Base-by-base conservation (phyloP, 2,888 invertebrate genomes). In the Hemaris fuciformis region DNA sequence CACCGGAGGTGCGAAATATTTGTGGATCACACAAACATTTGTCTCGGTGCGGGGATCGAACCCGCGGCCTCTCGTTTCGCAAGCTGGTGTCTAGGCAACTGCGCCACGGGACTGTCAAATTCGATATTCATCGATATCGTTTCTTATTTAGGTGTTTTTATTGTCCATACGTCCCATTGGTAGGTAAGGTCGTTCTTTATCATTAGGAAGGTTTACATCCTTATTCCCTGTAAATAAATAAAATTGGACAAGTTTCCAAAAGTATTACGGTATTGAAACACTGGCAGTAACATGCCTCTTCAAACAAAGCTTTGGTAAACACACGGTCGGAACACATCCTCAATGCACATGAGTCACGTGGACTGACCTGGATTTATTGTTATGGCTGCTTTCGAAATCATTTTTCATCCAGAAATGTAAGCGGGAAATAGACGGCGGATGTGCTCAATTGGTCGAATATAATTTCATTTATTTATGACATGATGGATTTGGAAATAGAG, bases 231-330 rank as follows among this genome's bases (percentile, higher is more conserved):
- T 2, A 43, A 43, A 8, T 18, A 43, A 20, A 20, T 43, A 20
- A 18, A 6, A 10, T 43, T 43, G 20, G 18, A 43, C 13, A 34
- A 5, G 34, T 34, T 13, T 13, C 10, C 7, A 13, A 34, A 20
- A 10, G 25, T 48, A 15, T 27, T 48, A 48, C 27, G 27, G 18
- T 18, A 53, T 27, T 27, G 27, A 15, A 53, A 53, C 31, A 10
- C 27, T 15, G 27, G 53, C 18, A 27, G 10, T 53, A 53, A 53
- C 25, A 46, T 27, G 27, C 31, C 48, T 48, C 48, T 53, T 53
- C 31, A 27, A 45, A 22, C 45, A 45, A 53, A 53, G 31, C 31
- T 53, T 53, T 31, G 38, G 18, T 53, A 53, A 53, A 53, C 53
- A 18, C 10, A 27, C 27, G 27, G 53, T 31, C 53, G 53, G 31